phyloP scores from a whole-genome alignment of 2,888 invertebrate species.

The Apeira syringaria region DNA sequence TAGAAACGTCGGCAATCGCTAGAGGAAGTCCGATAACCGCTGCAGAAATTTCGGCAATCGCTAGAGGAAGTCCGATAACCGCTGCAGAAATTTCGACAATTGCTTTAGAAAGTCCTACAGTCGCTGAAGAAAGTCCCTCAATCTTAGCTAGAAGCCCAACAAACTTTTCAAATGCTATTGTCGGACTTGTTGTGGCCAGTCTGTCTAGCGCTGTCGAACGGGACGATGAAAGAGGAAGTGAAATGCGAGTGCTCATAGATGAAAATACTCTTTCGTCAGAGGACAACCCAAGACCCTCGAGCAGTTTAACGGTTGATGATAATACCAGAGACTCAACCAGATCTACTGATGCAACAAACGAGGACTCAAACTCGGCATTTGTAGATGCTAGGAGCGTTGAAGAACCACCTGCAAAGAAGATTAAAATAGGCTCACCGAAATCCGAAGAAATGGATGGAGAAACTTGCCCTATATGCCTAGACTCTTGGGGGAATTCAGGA shows the following conservation, averaged over 20 bases:
- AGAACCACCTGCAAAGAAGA: conserved; percentile 50
- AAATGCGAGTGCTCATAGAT: not conserved
- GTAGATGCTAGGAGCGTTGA: conserved; percentile 22
- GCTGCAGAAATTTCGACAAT: not conserved
- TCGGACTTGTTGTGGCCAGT: no score
- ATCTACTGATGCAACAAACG: not conserved
- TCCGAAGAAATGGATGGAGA: conserved; percentile 85
- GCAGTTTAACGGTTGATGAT: not conserved
- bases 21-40: no score
- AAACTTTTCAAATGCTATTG: no score
- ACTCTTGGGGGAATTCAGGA: conserved; percentile 93
- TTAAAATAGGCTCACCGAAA: conserved; percentile 47
- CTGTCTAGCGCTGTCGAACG: no score
- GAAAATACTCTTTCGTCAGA: no score
- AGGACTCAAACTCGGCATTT: conserved; percentile 1
- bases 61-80: not conserved
- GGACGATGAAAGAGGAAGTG: not conserved
- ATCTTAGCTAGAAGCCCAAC: no score
- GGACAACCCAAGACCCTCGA: not conserved
- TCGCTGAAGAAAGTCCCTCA: no score
- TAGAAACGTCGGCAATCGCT: no score
- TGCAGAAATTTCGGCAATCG: no score
- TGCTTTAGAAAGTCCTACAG: not conserved
- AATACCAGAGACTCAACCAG: conserved; percentile 1
- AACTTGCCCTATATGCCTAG: conserved; percentile 94